A percentile compares a stretch with the other conserved stretches of the same genome.
Evolutionary conservation across 2,113 vertebrate genomes (phyloP).

Genomic region (Turnix velox): DNA sequence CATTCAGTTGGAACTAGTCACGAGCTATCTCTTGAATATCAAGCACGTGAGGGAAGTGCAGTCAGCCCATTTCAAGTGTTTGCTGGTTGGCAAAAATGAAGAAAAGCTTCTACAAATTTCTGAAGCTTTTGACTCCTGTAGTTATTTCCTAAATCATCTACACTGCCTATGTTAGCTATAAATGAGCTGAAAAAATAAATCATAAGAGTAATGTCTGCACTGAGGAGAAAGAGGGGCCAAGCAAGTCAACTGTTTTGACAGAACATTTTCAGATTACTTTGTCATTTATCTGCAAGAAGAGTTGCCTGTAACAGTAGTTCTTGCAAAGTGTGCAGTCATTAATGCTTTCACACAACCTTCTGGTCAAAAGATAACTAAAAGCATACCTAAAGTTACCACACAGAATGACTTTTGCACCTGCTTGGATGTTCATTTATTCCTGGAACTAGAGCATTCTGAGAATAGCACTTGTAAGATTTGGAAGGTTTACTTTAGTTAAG

Average conservation of each 20-base stretch:
- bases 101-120: neutral
- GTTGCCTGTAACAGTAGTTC: neutral
- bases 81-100: neutral
- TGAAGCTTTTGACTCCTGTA: neutral
- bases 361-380: neutral
- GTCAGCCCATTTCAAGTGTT: neutral
- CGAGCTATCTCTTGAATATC: neutral
- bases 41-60: neutral
- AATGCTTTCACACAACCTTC: neutral
- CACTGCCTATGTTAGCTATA: neutral
- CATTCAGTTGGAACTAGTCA: neutral
- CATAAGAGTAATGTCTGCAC: neutral
- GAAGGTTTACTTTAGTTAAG: neutral
- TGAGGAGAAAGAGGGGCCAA: neutral
- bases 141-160: neutral
- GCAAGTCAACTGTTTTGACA: neutral
- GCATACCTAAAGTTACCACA: neutral
- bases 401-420: neutral
- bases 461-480: neutral
- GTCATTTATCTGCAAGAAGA: neutral
- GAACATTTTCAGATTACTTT: neutral
- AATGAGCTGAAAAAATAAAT: neutral
- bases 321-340: neutral
- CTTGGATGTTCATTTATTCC: too few relatives aligned
- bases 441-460: too few relatives aligned